Evolutionary conservation across 2,888 invertebrate species (phyloP), one percentile per base, ranked within the genome.

Genomic region (Plusia festucae): DNA sequence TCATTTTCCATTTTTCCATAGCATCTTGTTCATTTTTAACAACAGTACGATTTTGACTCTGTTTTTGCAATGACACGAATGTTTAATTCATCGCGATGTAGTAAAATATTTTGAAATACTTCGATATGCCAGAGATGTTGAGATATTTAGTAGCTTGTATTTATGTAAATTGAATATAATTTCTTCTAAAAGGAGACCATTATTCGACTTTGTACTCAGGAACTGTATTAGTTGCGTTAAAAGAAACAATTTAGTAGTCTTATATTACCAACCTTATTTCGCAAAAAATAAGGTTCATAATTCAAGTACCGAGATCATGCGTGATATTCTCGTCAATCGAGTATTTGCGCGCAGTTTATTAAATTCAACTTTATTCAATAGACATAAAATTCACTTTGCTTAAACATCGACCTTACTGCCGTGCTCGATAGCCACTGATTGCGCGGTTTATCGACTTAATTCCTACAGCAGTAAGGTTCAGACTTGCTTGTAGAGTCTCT

Each of bases 241-340:
- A 61, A 65, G 44, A 61, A 51, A 53, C 18, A 51, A 16, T 61
- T 58, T 53, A 60, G 60, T 30, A 74, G 60, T 34, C 53, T 76
- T 22, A 20, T 55, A 52, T 57, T 62, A 60, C 57, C 60, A 13
- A 70, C 56, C 44, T 57, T 71, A 32, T 2, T 5, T 0, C 0
- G n/a, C 13, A 53, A 66, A 46, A 49, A 7, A 27, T 66, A 70
- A 66, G 40, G 72, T 66, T 66, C 76, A 73, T 49, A 71, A 32
- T 60, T 70, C 66, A 70, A 60, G 46, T 59, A 62, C 40, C 61
- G 72, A 76, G 73, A 73, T 76, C 72, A 60, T 24, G 46, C 58
- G 51, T 11, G 51, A 34, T 53, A 66, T 52, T 51, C 16, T 24
- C 27, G 27, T 55, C 20, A 16, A 32, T 49, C 24, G 49, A 32